Base-by-base conservation (phyloP, 2,888 invertebrate species). In the Philonicus albiceps region DNA sequence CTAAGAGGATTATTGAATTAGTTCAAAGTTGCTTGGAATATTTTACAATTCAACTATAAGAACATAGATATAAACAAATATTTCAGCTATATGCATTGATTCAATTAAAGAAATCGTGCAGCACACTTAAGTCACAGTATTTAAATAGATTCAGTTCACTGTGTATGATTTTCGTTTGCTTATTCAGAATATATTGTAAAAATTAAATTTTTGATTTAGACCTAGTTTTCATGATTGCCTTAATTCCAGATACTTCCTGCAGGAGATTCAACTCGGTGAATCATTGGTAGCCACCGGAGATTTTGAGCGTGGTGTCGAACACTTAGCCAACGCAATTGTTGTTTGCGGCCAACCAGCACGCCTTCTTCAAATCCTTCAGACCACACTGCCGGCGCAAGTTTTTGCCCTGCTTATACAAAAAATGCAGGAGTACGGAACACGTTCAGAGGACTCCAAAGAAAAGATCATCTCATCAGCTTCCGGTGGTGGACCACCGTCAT, bases 311-410 rank as follows among this genome's bases (percentile, higher is more conserved):
- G 99, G 98, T 53, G 97, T 99, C 83, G 98, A 98, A 92, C 99
- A 99, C 93, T 95, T 99, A 89, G 97, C 97, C 73, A 98, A 98
- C 92, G 99, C 99, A 8, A 97, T 99, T n/a, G 97, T 98, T 3
- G 97, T 99, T 34, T 99, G 99, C 91, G 98, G 98, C 13, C 98
- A 99, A 89, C 92, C 92, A 34, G 91, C 92, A 76, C 91, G 92
- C 84, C 89, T 92, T 16, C 88, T 92, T 83, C 92, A 92, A 90
- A 91, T 92, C 88, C 94, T 99, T 86, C 98, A 98, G 93, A 98
- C 98, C 93, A 98, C 99, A 49, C 94, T 99, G 93, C 98, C 99
- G 86, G 97, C 98, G 27, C 97, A 97, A 90, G 97, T 98, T 92
- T 99, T 98, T 94, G 96, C 97, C 90, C 93, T 98, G 90, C 94